A percentile compares a stretch with the other conserved stretches of the same genome.
phyloP scores from a whole-genome alignment of 2,113 vertebrate genomes.

The Amazona guildingii region DNA sequence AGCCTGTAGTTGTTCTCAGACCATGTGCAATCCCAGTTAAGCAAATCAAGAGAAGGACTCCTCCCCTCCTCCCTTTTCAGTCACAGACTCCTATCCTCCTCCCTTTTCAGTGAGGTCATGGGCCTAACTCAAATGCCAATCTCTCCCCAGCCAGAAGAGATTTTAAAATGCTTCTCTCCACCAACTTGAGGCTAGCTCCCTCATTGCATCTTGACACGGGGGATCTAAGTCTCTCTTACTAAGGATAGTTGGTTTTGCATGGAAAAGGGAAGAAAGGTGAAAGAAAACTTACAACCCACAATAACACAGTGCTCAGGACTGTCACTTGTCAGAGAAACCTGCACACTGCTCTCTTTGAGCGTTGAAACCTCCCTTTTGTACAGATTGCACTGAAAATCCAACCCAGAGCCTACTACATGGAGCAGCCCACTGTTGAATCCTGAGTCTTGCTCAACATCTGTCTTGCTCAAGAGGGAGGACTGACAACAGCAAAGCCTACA shows the following conservation, averaged over 20 bases:
- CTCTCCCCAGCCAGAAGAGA: background rate
- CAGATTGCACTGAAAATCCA: background rate
- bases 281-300: background rate
- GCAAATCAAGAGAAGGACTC: background rate
- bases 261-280: background rate
- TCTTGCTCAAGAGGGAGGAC: background rate
- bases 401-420: background rate
- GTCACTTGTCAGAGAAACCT: background rate
- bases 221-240: background rate
- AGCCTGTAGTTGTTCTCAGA: background rate
- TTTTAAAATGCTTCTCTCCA: background rate
- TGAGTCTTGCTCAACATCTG: background rate
- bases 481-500: background rate
- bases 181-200: background rate
- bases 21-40: background rate
- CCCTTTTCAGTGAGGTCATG: background rate
- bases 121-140: background rate
- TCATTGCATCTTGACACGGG: background rate
- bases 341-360: background rate
- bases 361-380: background rate
- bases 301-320: background rate
- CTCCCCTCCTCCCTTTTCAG: background rate
- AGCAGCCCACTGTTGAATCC: background rate
- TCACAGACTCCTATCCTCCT: background rate
- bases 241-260: background rate